Base-by-base conservation (phyloP, 2,888 invertebrate genomes). In the Tetranychus truncatus region DNA sequence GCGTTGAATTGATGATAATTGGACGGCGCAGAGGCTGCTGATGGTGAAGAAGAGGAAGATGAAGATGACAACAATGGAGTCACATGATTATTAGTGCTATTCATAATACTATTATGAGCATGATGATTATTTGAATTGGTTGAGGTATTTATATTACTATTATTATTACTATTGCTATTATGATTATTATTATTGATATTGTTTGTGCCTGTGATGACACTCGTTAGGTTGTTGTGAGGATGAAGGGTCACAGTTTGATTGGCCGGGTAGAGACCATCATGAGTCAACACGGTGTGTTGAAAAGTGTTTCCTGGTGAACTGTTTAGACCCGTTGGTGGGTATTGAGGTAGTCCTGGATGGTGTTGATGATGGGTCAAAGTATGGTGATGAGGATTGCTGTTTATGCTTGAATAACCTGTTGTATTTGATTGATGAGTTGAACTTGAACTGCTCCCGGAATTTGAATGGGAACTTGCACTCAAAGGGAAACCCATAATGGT, bases 381-480 rank as follows among this genome's bases (percentile, higher is more conserved):
- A 4, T 20, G n/a, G 5, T 20, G 66, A 66, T 20, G 34, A 34
- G 34, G 24, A 6, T 9, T 18, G 18, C 71, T 72, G 73, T 69
- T 69, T 6, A 72, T 24, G 18, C 72, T 45, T 44, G 72, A 72
- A 72, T 72, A 72, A 20, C 69, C 69, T 18, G 45, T 45, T 24
- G 20, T 44, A 45, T 72, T 72, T 6, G 72, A 72, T 72, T 45
- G 72, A 45, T 45, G 45, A n/a, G 21, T 34, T n/a, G 72, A 72
- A 45, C 72, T 72, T 45, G 44, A 45, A 34, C 72, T 72, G 20
- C 69, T 69, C 2, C 45, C 72, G 44, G 72, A 72, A 9, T 20
- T 72, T 72, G 72, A 72, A 72, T 72, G 45, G 11, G 72, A 72
- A 72, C 72, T 72, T 72, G 34, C 45, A 20, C 45, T 72, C 11